phyloP scores from a whole-genome alignment of 2,113 vertebrate species.

The Ictidomys tridecemlineatus region DNA sequence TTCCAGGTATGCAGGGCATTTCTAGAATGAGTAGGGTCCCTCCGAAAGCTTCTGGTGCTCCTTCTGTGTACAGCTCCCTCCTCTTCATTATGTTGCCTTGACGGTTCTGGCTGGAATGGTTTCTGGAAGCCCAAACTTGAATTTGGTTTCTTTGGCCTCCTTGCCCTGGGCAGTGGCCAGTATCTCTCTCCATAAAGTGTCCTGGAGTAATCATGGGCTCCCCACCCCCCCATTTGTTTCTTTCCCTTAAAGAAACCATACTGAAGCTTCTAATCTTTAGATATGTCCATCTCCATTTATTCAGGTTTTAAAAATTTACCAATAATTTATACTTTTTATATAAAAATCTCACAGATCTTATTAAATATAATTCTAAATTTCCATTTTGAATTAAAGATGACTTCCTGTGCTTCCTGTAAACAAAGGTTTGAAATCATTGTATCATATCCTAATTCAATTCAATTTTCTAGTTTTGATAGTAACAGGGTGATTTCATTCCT shows the following conservation, averaged over 20 bases:
- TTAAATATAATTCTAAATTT: no score
- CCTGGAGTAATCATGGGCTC: not conserved
- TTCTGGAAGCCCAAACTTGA: not conserved
- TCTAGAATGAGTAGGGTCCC: no score
- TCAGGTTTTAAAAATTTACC: no score
- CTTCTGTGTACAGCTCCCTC: fast-evolving
- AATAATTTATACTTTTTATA: no score
- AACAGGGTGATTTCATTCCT: not conserved
- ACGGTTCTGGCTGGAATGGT: not conserved
- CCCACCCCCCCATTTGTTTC: not conserved
- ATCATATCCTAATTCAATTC: not conserved
- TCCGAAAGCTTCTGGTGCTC: not conserved
- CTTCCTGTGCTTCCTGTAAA: not conserved
- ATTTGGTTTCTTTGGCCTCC: no score
- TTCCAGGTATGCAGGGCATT: no score
- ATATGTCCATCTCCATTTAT: no score
- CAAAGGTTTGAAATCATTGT: not conserved
- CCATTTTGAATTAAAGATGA: not conserved
- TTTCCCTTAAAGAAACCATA: not conserved
- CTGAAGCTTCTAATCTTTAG: no score
- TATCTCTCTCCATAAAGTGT: not conserved
- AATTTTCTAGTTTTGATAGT: not conserved
- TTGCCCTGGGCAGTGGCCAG: not conserved
- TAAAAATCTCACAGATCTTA: no score
- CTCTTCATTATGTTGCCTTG: not conserved